Base-by-base conservation (phyloP, 2,888 invertebrate species). In the Tachina grossa region DNA sequence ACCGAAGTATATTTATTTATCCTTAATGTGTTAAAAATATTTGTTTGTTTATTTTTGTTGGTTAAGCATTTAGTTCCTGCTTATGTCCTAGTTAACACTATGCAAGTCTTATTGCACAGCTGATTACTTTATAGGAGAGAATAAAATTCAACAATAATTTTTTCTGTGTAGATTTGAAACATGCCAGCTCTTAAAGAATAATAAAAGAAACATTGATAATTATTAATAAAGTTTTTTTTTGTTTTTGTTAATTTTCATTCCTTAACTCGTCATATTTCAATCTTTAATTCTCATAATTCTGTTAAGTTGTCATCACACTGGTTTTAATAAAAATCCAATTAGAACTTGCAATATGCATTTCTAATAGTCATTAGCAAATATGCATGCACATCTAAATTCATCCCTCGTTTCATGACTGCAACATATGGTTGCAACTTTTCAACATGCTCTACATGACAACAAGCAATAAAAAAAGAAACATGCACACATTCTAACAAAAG, bases 351-450 rank as follows among this genome's bases (percentile, higher is more conserved):
- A 16, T 16, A 66, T 61, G 14, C 53, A 55, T 69, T 68, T 41
- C 49, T 43, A 16, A 9, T 19, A 65, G 39, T 11, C 53, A 71
- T 79, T 71, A 45, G 6, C 61, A 49, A 68, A 19, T 59, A 69
- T 16, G 13, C 9, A 69, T 16, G 13, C 9, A 49, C 63, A 63
- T 53, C 43, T 63, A 55, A 53, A 39, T 79, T 53, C 68, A 75
- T 8, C 57, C 22, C 66, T 68, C 47, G 31, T n/a, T 51, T 39
- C 81, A 81, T 74, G 77, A 43, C 69, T 82, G 72, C 83, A 84
- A 81, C 87, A 87, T 86, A 86, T 87, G 87, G 82, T 81, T 77
- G 83, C 81, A 79, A 79, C 55, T 85, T 86, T 82, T 78, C 63
- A 78, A 80, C 80, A 68, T 83, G 61, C 22, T 69, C 47, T 74